Evolutionary conservation across 2,797 vertebrate genomes (phyloP).

Genomic region (Manis javanica): DNA sequence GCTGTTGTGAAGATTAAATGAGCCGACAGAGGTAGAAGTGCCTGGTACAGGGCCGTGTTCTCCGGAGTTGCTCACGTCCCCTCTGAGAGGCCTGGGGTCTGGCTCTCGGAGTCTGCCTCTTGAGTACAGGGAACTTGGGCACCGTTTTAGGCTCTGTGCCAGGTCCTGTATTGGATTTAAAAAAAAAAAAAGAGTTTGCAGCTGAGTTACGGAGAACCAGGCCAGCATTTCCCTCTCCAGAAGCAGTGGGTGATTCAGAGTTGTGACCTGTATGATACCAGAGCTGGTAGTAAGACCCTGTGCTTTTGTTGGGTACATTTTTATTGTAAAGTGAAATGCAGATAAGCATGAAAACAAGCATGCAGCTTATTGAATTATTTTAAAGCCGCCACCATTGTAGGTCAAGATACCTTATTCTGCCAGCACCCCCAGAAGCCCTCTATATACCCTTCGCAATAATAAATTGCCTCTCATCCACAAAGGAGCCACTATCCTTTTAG

Average conservation of each 20-base stretch:
- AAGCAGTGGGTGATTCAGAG: not conserved
- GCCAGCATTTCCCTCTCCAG: not conserved
- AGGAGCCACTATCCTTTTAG: not conserved
- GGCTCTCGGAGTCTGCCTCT: not conserved
- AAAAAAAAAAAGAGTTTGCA: not conserved
- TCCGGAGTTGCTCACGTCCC: not conserved
- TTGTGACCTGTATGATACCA: not conserved
- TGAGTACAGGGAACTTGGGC: not conserved
- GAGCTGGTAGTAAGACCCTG: not conserved
- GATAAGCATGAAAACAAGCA: not conserved
- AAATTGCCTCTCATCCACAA: not conserved
- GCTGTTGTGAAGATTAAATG: not conserved
- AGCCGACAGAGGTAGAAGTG: not conserved
- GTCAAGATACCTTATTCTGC: not conserved
- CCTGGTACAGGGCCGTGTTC: not conserved
- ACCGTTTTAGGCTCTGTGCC: not conserved
- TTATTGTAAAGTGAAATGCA: not conserved
- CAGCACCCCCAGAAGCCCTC: not conserved
- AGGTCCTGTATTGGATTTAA: not conserved
- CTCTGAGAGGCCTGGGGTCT: not conserved
- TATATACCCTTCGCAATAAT: too few relatives aligned
- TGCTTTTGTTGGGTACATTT: not conserved
- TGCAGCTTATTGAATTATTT: not conserved
- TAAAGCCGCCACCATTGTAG: not conserved
- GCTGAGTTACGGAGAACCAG: not conserved